Evolutionary conservation across 2,113 vertebrate species (phyloP), one percentile per base, ranked within the genome.

Genomic region (Catharus bicknelli): DNA sequence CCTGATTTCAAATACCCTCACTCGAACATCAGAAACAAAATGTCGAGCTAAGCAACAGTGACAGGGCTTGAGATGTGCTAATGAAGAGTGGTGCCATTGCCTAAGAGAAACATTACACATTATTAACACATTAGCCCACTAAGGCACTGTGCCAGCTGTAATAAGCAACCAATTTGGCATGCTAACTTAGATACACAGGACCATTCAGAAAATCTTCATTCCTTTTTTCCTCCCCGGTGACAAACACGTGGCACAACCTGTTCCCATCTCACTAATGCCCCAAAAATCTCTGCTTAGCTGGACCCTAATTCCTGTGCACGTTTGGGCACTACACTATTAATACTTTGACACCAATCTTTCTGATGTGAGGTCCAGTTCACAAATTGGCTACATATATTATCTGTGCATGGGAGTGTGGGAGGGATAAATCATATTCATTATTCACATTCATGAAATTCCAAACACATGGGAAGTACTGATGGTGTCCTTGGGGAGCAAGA

Each of bases 401-500:
- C 91, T 16, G 45, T 91, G 93, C 91, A 73, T 67, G 85, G 85
- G 85, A 96, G 87, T 85, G 91, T 94, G 96, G 90, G 92, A 92
- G 79, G 94, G 90, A 96, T 96, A 96, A 96, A 95, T 96, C 93
- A 95, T 96, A 96, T 96, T 95, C 95, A 95, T 94, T 96, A 95
- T 96, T 94, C 96, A 94, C 94, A 94, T 96, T 96, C 96, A 95
- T 95, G 95, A 96, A 96, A 96, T 96, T 95, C 96, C 95, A 95
- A 96, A 96, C 96, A 95, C 96, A 96, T 93, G 96, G 93, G 94
- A 96, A 96, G 96, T 96, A 95, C 95, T 96, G 96, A 96, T 95
- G 87, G 93, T 45, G 93, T 96, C 96, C 96, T 96, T 92, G 90
- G 96, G 96, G 96, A 96, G 43, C 91, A 29, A 95, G 94, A 96